Conservation (phyloP, 35 echinoderm and acorn worm genomes). For the Holothuria glaberrima region DNA sequence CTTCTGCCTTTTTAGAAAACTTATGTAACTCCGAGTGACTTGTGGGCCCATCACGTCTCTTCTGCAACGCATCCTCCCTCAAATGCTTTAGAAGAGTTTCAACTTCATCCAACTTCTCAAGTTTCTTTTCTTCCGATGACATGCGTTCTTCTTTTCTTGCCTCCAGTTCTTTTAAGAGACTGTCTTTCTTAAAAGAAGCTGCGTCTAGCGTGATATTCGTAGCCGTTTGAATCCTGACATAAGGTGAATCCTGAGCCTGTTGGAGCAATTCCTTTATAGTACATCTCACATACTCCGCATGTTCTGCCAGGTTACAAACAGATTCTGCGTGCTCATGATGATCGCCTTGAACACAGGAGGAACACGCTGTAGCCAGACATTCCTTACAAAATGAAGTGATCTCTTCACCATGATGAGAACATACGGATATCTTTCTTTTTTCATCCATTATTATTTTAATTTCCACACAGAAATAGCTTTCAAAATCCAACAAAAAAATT, state of each 20-base stretch:
- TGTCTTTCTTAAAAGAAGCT: background rate
- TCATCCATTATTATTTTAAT: too few species aligned
- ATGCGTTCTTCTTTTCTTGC: background rate
- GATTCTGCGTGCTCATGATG: slow-evolving; percentile 1
- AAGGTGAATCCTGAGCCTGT: slow-evolving; percentile 8
- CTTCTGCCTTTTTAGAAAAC: background rate
- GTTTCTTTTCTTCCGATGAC: background rate
- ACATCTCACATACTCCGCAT: background rate
- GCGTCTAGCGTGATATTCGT: background rate
- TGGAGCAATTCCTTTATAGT: slow-evolving; percentile 11
- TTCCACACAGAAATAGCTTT: too few species aligned
- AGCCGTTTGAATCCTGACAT: slow-evolving; percentile 6
- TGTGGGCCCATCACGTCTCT: background rate
- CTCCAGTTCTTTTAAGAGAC: background rate
- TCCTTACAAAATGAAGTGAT: background rate
- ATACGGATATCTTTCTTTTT: too few species aligned
- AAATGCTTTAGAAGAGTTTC: background rate
- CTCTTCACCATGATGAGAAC: background rate
- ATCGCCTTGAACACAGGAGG: slow-evolving; percentile 8
- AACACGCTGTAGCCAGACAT: background rate
- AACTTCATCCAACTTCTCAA: background rate
- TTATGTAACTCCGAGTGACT: background rate
- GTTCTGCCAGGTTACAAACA: background rate
- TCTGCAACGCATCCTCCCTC: background rate
- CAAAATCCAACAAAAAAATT: too few species aligned